Conservation (phyloP, 2,888 invertebrate genomes). For the Meloe dianella region DNA sequence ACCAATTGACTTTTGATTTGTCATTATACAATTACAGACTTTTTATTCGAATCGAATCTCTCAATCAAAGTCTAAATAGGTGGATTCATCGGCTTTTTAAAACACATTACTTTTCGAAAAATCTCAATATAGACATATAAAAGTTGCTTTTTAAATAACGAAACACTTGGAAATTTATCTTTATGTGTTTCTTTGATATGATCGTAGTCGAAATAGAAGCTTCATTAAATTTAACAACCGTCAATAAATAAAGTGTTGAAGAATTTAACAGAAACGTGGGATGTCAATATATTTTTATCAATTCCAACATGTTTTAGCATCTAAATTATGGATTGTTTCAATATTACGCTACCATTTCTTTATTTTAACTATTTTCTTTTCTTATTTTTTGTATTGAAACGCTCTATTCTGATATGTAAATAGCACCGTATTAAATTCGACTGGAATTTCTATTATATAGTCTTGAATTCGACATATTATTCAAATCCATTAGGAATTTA, state of each 20-base stretch:
- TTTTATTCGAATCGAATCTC: neutral
- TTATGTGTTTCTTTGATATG: slow-evolving; percentile 15
- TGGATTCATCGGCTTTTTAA: neutral
- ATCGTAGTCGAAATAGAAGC: slow-evolving; percentile 20
- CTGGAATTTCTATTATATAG: slow-evolving; percentile 42
- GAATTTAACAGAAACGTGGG: slow-evolving; percentile 22
- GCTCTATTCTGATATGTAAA: slow-evolving; percentile 37
- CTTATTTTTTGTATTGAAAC: slow-evolving; percentile 14
- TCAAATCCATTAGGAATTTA: slow-evolving; percentile 42
- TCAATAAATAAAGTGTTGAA: slow-evolving; percentile 26
- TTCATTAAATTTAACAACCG: slow-evolving; percentile 29
- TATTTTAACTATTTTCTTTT: neutral
- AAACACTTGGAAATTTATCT: slow-evolving; percentile 4
- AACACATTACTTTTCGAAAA: neutral
- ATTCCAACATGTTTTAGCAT: slow-evolving; percentile 21
- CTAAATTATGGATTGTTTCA: slow-evolving; percentile 33
- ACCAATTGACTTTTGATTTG: slow-evolving; percentile 40
- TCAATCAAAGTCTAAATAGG: slow-evolving; percentile 1
- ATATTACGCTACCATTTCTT: slow-evolving; percentile 19
- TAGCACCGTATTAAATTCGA: slow-evolving; percentile 34
- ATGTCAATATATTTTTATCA: slow-evolving; percentile 30
- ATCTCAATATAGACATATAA: neutral
- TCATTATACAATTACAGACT: slow-evolving; percentile 33
- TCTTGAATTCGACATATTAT: slow-evolving; percentile 39
- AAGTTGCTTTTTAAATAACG: slow-evolving; percentile 3